A percentile compares a stretch with the other conserved stretches of the same genome.
Conservation (phyloP, 1,140 invertebrate genomes). For the Octopus bimaculoides region DNA sequence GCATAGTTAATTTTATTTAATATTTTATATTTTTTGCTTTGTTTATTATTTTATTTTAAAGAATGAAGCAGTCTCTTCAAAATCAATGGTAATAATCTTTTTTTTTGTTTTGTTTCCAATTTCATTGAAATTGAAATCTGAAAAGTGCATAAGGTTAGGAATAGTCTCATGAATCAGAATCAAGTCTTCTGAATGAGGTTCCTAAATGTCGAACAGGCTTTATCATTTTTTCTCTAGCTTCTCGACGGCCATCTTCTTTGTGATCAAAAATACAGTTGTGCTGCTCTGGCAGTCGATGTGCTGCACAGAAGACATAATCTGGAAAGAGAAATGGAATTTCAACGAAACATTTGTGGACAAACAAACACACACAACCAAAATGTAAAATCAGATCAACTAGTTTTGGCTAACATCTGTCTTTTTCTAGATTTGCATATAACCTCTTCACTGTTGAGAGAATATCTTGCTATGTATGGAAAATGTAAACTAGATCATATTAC, state of each 20-base stretch:
- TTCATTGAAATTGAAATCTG: constrained; percentile 11
- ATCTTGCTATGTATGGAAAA: too few species aligned
- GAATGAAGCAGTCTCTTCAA: too few species aligned
- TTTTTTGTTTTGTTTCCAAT: background rate
- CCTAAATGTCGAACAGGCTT: constrained; percentile 51
- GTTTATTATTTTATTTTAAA: too few species aligned
- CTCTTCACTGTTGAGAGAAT: too few species aligned
- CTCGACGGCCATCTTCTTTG: constrained; percentile 48
- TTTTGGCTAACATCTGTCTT: background rate
- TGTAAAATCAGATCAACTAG: background rate
- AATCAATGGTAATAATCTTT: background rate
- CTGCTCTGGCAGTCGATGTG: constrained; percentile 48
- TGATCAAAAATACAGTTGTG: constrained; percentile 52
- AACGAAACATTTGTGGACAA: background rate
- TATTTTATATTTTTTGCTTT: too few species aligned
- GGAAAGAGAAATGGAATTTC: constrained; percentile 21
- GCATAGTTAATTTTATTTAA: too few species aligned
- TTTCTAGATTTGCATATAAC: too few species aligned
- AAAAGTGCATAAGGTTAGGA: background rate
- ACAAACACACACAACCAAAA: background rate
- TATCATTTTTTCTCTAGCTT: constrained; percentile 50
- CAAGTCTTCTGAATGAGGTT: constrained; percentile 45
- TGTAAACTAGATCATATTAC: too few species aligned
- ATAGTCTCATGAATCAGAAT: constrained; percentile 37
- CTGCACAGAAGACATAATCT: constrained; percentile 47